A percentile compares a stretch with the other conserved stretches of the same genome.
Evolutionary conservation across 1,140 invertebrate species (phyloP).

Genomic region (Atta cephalotes): DNA sequence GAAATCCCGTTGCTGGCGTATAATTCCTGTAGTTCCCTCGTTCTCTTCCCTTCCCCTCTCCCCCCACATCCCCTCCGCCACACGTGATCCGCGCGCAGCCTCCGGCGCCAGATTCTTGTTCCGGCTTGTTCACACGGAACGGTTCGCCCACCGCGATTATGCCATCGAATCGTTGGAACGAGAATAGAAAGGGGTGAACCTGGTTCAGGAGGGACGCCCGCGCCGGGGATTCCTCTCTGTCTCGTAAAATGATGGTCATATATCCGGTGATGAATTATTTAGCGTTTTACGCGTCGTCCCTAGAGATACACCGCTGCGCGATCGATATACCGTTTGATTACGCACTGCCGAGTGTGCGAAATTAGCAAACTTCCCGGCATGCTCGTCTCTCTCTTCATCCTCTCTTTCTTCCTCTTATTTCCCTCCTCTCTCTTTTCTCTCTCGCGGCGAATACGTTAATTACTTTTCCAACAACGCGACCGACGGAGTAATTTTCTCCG

Average conservation of each 20-base stretch:
- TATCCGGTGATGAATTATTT: conserved; percentile 44
- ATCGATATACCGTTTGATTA: conserved; percentile 54
- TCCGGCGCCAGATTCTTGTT: conserved; percentile 31
- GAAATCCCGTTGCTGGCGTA: conserved; percentile 37
- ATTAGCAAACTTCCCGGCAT: conserved; percentile 46
- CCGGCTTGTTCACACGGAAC: conserved; percentile 19
- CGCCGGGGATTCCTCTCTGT: conserved; percentile 9
- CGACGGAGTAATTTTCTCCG: conserved; percentile 41
- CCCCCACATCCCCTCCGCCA: neutral
- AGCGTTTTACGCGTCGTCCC: conserved; percentile 28
- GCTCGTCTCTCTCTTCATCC: neutral
- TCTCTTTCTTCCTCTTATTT: neutral
- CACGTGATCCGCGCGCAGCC: neutral
- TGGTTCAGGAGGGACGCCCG: neutral
- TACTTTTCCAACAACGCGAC: conserved; percentile 49
- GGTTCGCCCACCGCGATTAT: conserved; percentile 21
- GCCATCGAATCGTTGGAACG: conserved; percentile 20
- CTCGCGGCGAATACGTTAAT: conserved; percentile 45
- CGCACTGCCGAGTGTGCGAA: conserved; percentile 44
- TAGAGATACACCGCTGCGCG: neutral
- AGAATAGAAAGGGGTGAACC: neutral
- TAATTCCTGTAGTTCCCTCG: conserved; percentile 28
- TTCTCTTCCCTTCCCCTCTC: neutral
- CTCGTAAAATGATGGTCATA: conserved; percentile 39
- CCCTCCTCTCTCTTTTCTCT: neutral